phyloP scores from a whole-genome alignment of 2,888 invertebrate species.

The Coleophora deauratella region DNA sequence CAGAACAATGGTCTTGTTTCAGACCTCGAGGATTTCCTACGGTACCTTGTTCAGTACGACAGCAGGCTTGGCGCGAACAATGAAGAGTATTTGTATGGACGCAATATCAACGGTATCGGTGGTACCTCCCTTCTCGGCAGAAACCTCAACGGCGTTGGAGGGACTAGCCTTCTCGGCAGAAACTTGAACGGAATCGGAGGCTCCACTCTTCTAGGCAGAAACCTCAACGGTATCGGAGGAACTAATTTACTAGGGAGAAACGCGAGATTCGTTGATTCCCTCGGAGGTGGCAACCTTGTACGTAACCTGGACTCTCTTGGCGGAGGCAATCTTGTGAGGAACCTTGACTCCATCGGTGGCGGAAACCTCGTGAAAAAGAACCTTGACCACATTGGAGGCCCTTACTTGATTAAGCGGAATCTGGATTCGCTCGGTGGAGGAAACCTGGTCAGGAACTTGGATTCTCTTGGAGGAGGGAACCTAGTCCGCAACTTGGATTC shows the following conservation, averaged over 20 bases:
- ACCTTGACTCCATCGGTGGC: conserved; percentile 53
- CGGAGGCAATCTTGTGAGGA: conserved; percentile 58
- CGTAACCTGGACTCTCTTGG: conserved; percentile 55
- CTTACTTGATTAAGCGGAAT: conserved; percentile 54
- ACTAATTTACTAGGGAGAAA: conserved; percentile 26
- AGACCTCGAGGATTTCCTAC: conserved; percentile 46
- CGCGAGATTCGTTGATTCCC: conserved; percentile 33
- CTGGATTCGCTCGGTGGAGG: conserved; percentile 59
- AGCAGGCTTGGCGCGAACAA: conserved; percentile 31
- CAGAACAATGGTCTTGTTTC: too few species aligned
- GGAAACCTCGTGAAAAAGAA: conserved; percentile 59
- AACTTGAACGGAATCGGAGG: conserved; percentile 23
- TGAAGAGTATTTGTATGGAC: conserved; percentile 2
- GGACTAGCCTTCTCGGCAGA: conserved; percentile 14
- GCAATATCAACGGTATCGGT: conserved; percentile 2
- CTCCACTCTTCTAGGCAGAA: conserved; percentile 26
- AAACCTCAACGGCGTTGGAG: conserved; percentile 20
- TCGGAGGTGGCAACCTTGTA: conserved; percentile 55
- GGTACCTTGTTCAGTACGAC: conserved; percentile 43
- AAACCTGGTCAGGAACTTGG: conserved; percentile 58
- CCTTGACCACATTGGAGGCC: conserved; percentile 56
- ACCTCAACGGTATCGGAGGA: conserved; percentile 28
- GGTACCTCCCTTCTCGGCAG: conserved; percentile 24
- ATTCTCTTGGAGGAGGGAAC: conserved; percentile 68
- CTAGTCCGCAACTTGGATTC: conserved; percentile 53